These are phyloP conservation scores for Eupeodes corollae DNA, from an alignment of 1,140 invertebrate species.

Conservation along the genomic window DNA sequence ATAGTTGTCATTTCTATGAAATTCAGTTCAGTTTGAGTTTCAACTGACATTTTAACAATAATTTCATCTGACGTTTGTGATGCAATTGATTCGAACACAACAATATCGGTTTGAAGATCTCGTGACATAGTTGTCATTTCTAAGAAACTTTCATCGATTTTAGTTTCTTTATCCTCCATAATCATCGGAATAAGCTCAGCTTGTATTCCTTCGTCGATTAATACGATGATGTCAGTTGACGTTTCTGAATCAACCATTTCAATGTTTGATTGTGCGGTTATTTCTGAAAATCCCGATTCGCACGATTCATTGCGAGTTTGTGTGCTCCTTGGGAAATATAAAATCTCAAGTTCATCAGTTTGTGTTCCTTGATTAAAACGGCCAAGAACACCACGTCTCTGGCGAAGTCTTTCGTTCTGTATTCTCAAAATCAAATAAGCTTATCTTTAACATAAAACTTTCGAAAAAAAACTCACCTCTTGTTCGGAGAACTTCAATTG, in stretches of 20 bases:
- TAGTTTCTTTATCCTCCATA: background rate
- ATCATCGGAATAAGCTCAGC: background rate
- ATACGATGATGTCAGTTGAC: background rate
- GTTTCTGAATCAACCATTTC: background rate
- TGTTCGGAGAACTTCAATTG: slow-evolving; percentile 83
- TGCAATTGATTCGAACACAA: too few relatives aligned
- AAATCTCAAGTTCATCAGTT: slow-evolving; percentile 8
- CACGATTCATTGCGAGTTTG: slow-evolving; percentile 11
- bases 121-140: background rate
- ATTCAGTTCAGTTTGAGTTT: too few relatives aligned
- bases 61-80: too few relatives aligned
- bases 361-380: slow-evolving; percentile 25
- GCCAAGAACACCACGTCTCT: slow-evolving; percentile 1
- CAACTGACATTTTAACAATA: too few relatives aligned
- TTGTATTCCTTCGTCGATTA: background rate
- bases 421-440: background rate
- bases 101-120: background rate
- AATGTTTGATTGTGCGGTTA: slow-evolving; percentile 5
- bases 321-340: slow-evolving; percentile 22
- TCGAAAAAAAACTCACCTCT: slow-evolving; percentile 45
- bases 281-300: slow-evolving; percentile 1
- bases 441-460: background rate
- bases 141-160: background rate
- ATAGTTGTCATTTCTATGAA: too few relatives aligned
- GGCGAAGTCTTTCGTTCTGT: background rate